Conservation (phyloP, 2,113 vertebrate species). For the Redunca redunca region DNA sequence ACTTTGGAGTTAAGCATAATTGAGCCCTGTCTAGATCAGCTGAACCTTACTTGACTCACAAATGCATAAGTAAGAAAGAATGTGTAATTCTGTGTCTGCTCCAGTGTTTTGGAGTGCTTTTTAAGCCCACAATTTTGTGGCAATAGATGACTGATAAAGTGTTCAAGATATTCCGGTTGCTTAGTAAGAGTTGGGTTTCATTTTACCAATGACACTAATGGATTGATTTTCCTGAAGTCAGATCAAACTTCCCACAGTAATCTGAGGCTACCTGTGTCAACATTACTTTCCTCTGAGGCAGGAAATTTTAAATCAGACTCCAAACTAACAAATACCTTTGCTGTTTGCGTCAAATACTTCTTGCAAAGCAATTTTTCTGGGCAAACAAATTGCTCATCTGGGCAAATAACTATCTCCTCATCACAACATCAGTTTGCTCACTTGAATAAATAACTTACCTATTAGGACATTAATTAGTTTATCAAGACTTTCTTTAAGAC, state of each 20-base stretch:
- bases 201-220: background rate
- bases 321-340: background rate
- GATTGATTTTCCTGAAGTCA: background rate
- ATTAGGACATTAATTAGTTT: background rate
- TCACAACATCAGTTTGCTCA: background rate
- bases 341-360: background rate
- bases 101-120: background rate
- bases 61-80: background rate
- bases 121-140: background rate
- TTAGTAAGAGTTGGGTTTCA: background rate
- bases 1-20: background rate
- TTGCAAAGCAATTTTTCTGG: background rate
- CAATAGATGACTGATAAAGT: background rate
- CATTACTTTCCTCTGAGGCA: background rate
- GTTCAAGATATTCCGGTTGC: background rate
- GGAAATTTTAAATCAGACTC: constrained; percentile 25
- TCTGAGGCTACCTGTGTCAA: background rate
- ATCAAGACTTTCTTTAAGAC: background rate
- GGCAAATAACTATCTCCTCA: background rate
- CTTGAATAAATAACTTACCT: background rate
- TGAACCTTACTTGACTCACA: background rate
- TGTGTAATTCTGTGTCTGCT: background rate
- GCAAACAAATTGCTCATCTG: background rate
- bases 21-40: background rate
- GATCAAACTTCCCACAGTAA: background rate